Conservation (phyloP, 2,113 vertebrate genomes). For the Bothrops jararaca region DNA sequence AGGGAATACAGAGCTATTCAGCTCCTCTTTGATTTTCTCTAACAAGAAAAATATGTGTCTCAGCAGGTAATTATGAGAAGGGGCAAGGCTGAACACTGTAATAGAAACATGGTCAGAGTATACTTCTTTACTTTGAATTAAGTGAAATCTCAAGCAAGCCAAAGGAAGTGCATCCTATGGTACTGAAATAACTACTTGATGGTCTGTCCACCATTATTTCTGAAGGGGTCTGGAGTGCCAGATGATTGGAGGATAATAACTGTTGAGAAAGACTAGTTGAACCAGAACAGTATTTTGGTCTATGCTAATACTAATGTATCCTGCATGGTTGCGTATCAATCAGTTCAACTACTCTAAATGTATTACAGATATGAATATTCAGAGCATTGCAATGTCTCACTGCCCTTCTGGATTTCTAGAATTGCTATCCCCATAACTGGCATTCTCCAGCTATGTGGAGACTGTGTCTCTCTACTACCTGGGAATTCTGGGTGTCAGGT, state of each 20-base stretch:
- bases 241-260: background rate
- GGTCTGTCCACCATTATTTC: background rate
- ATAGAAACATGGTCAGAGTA: background rate
- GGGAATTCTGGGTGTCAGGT: background rate
- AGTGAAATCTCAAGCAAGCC: background rate
- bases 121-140: background rate
- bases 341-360: background rate
- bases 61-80: background rate
- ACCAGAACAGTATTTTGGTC: background rate
- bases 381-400: background rate
- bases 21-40: background rate
- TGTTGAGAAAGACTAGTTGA: background rate
- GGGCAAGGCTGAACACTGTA: background rate
- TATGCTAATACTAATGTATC: background rate
- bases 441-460: background rate
- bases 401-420: background rate
- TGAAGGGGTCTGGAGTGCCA: background rate
- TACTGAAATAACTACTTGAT: background rate
- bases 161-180: background rate
- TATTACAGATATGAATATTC: background rate
- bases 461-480: background rate
- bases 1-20: background rate
- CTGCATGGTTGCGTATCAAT: background rate
- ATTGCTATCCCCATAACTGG: background rate
- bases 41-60: background rate